phyloP scores from a whole-genome alignment of 1,140 invertebrate genomes.

The Tyrophagus putrescentiae region DNA sequence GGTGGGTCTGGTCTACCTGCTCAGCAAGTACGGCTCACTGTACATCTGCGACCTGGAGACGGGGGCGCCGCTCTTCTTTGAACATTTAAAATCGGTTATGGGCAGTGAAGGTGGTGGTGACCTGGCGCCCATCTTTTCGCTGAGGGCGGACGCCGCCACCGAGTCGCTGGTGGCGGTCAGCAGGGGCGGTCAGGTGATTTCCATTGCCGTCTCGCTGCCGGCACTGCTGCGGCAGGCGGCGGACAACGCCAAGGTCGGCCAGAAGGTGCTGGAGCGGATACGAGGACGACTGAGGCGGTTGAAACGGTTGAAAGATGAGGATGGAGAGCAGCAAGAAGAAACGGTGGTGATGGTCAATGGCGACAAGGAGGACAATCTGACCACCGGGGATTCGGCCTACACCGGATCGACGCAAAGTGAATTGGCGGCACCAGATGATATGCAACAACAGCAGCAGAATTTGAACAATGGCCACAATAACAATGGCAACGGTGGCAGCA shows the following conservation, averaged over 20 bases:
- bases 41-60: conserved; percentile 37
- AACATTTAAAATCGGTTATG: conserved; percentile 31
- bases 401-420: too few relatives aligned
- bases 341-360: too few relatives aligned
- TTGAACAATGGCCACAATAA: neutral
- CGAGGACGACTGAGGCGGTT: neutral
- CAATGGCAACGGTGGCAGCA: neutral
- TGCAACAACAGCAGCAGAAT: too few relatives aligned
- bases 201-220: neutral
- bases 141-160: conserved; percentile 33
- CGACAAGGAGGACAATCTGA: too few relatives aligned
- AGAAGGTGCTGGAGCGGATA: neutral
- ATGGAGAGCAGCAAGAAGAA: too few relatives aligned
- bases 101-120: neutral
- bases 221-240: neutral
- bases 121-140: conserved; percentile 33
- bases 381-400: too few relatives aligned
- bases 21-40: conserved; percentile 36
- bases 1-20: conserved; percentile 34
- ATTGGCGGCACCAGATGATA: too few relatives aligned
- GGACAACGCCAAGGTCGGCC: neutral
- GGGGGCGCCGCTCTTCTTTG: conserved; percentile 32
- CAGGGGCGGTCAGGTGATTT: conserved; percentile 33
- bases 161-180: conserved; percentile 34
- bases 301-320: neutral